Evolutionary conservation across 2,888 invertebrate species (phyloP).

Genomic region (Anorthoa munda): DNA sequence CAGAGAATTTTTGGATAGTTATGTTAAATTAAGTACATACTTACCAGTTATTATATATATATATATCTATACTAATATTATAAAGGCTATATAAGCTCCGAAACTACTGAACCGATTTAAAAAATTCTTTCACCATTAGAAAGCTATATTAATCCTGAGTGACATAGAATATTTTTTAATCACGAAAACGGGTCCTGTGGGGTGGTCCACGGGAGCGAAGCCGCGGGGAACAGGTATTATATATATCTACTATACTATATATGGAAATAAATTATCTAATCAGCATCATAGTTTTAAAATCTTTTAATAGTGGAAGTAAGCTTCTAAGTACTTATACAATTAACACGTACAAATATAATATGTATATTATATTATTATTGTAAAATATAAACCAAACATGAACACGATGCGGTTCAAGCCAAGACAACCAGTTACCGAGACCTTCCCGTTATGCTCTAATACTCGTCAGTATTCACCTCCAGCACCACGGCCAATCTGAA

Average conservation of each 20-base stretch:
- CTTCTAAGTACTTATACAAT: not conserved
- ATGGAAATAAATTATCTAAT: not conserved
- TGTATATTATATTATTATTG: not conserved
- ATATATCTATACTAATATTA: too few relatives aligned
- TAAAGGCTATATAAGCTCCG: too few relatives aligned
- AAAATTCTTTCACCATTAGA: too few relatives aligned
- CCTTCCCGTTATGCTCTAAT: constrained; percentile 45
- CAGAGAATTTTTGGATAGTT: not conserved
- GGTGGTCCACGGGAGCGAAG: too few relatives aligned
- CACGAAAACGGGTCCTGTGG: too few relatives aligned
- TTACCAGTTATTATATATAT: not conserved
- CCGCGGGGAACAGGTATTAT: too few relatives aligned
- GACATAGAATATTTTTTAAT: too few relatives aligned
- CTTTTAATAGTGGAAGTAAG: not conserved
- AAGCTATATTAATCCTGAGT: too few relatives aligned
- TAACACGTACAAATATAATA: not conserved
- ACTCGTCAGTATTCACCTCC: constrained; percentile 30
- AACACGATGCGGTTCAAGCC: not conserved
- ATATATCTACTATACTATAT: too few relatives aligned
- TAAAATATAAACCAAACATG: not conserved
- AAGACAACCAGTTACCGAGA: constrained; percentile 18
- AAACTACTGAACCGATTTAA: too few relatives aligned
- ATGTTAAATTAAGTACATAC: not conserved
- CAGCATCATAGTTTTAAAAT: not conserved
- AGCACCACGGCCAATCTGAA: constrained; percentile 25